Percentiles rank a stretch among this genome's conserved stretches.
Evolutionary conservation across 1,140 invertebrate genomes (phyloP).

Genomic region (Brachystomella parvula): DNA sequence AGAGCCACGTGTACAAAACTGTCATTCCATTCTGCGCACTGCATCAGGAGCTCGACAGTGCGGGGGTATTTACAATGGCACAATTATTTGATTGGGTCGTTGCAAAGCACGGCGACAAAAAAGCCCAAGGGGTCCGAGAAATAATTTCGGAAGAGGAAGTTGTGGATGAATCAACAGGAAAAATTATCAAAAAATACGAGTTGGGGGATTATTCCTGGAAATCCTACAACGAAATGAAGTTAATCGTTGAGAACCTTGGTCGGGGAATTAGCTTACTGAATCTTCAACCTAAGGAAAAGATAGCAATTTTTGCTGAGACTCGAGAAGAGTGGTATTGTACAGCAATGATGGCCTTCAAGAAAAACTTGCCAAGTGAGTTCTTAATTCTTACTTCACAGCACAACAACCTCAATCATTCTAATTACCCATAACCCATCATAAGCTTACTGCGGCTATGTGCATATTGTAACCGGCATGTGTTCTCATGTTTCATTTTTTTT

Average conservation of each 20-base stretch:
- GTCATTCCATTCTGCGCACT: constrained; percentile 40
- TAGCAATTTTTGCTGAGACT: constrained; percentile 97
- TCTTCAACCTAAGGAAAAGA: constrained; percentile 54
- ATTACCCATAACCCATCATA: too few species aligned
- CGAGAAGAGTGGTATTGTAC: constrained; percentile 94
- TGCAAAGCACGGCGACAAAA: constrained; percentile 59
- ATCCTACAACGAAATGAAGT: constrained; percentile 70
- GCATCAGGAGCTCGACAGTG: constrained; percentile 59
- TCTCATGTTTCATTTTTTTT: too few species aligned
- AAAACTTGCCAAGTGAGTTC: constrained; percentile 68
- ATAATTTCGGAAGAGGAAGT: constrained; percentile 89
- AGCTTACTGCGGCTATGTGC: too few species aligned
- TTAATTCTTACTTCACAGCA: not conserved
- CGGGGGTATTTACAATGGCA: constrained; percentile 76
- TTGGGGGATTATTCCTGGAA: constrained; percentile 91
- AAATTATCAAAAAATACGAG: constrained; percentile 91
- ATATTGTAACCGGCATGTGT: too few species aligned
- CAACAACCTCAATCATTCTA: too few species aligned
- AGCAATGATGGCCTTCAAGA: constrained; percentile 88
- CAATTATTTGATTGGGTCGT: constrained; percentile 71
- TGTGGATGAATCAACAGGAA: constrained; percentile 72
- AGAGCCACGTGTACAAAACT: not conserved
- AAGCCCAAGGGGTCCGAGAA: constrained; percentile 80
- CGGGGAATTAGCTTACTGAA: constrained; percentile 58
- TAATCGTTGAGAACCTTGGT: constrained; percentile 64